Base-by-base conservation (phyloP, 2,797 vertebrate genomes). In the Anableps anableps region DNA sequence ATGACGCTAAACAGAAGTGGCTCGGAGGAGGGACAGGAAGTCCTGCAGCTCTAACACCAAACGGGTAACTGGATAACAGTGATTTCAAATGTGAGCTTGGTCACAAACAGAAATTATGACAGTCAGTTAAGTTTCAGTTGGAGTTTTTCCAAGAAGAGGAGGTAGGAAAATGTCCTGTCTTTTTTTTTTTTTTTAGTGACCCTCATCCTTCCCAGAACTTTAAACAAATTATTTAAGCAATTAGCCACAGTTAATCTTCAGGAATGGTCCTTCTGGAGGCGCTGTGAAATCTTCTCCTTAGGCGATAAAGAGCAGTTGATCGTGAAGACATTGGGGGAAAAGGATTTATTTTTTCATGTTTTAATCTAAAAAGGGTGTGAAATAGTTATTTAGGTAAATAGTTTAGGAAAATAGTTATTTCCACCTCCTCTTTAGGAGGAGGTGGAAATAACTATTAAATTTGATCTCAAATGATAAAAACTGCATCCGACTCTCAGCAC, bases 1-100 rank as follows among this genome's bases (percentile, higher is more conserved):
- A 80, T 47, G 4, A 2, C 0, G 66, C 72, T 58, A 76, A 82
- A 78, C 82, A 83, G 19, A 23, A 19, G 47, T n/a, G 36, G 23
- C 26, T 68, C 70, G 66, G 23, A n/a, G 23, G 66, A 70, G 23
- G 41, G 55, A 58, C 55, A 70, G 5, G 23, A 70, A 17, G 51
- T 26, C 51, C 64, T 41, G 64, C 64, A 26, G 64, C 64, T 23
- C 64, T 53, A 38, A 5, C 9, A 23, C 8, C 60, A 36, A 21
- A 64, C 17, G 19, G 31, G 31, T 23, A 23, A 23, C 36, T 38
- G 34, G 17, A 23, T 36, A 64, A 64, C 4, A 21, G 34, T 21
- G 34, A 66, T 64, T 68, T 41, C 19, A 68, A 26, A 66, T 19
- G 0, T 5, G 9, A 14, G 64, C 5, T 23, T 41, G 36, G 9